These are phyloP conservation scores for Oenanthe melanoleuca DNA, from an alignment of 2,113 vertebrate genomes.

Conservation along the genomic window DNA sequence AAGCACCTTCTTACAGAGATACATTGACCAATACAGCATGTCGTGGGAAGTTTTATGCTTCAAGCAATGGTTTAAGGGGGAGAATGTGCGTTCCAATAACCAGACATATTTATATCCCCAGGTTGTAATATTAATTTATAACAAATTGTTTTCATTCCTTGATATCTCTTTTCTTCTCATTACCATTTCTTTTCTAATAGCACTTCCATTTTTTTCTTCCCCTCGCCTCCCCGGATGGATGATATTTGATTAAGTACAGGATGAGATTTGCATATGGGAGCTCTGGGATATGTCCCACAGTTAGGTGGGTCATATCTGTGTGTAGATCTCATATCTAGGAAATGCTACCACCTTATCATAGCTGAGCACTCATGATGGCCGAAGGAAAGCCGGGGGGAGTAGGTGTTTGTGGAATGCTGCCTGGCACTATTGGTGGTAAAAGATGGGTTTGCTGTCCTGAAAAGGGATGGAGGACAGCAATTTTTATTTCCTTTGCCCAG, in stretches of 20 bases:
- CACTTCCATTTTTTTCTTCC: neutral
- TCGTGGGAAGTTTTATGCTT: slow-evolving; percentile 72
- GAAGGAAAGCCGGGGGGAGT: neutral
- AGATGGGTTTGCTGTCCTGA: slow-evolving; percentile 4
- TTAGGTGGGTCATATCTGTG: slow-evolving; percentile 8
- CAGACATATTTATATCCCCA: slow-evolving; percentile 55
- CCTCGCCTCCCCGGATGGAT: neutral
- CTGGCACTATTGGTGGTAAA: neutral
- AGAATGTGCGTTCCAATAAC: slow-evolving; percentile 61
- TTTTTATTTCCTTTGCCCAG: neutral
- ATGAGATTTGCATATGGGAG: slow-evolving; percentile 42
- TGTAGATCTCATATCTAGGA: neutral
- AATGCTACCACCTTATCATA: slow-evolving; percentile 13
- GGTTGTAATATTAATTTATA: slow-evolving; percentile 66
- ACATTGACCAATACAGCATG: slow-evolving; percentile 76
- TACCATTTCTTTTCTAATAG: slow-evolving; percentile 59
- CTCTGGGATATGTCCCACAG: slow-evolving; percentile 19
- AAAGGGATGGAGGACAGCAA: neutral
- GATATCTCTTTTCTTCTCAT: slow-evolving; percentile 52
- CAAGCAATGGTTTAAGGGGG: slow-evolving; percentile 53
- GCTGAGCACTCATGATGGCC: neutral
- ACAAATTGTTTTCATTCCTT: slow-evolving; percentile 60
- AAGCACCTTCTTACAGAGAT: slow-evolving; percentile 78
- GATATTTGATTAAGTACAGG: slow-evolving; percentile 39
- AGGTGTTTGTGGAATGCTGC: neutral